These are phyloP conservation scores for Ancistrus triradiatus DNA, from an alignment of 2,113 vertebrate species.

Conservation along the genomic window DNA sequence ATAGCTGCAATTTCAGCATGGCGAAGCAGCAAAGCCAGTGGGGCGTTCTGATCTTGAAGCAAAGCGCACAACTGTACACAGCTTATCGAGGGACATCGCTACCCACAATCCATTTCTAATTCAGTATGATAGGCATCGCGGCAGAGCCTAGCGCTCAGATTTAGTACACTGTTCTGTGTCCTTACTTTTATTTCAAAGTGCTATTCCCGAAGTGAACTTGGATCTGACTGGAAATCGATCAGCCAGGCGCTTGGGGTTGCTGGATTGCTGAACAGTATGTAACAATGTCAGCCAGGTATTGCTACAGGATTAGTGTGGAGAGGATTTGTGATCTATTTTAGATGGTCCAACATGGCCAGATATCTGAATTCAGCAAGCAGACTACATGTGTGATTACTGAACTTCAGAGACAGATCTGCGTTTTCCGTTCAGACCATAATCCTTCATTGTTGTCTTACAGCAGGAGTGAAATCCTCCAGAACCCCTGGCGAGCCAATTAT, in stretches of 20 bases:
- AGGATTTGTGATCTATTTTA: neutral
- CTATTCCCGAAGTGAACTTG: neutral
- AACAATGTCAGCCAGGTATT: neutral
- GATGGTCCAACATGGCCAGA: too few species aligned
- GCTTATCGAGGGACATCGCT: conserved; percentile 21
- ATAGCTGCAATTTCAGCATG: conserved; percentile 2
- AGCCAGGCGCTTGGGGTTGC: neutral
- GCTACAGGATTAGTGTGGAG: neutral
- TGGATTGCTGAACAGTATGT: neutral
- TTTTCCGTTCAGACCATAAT: conserved; percentile 20
- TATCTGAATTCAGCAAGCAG: neutral
- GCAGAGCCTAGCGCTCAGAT: neutral
- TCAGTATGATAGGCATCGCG: conserved; percentile 10
- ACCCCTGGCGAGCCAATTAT: conserved; percentile 41
- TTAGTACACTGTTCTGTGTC: neutral
- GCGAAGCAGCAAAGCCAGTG: conserved; percentile 1
- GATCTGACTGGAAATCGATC: neutral
- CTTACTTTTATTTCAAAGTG: neutral
- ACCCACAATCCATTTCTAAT: conserved; percentile 30
- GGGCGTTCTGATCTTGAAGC: conserved; percentile 23
- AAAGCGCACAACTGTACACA: neutral
- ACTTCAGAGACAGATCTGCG: neutral
- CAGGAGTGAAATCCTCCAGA: conserved; percentile 18
- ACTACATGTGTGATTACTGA: neutral
- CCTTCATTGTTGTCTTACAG: neutral